These are phyloP conservation scores for Phylloscopus trochilus DNA, from an alignment of 2,113 vertebrate genomes.

Conservation along the genomic window DNA sequence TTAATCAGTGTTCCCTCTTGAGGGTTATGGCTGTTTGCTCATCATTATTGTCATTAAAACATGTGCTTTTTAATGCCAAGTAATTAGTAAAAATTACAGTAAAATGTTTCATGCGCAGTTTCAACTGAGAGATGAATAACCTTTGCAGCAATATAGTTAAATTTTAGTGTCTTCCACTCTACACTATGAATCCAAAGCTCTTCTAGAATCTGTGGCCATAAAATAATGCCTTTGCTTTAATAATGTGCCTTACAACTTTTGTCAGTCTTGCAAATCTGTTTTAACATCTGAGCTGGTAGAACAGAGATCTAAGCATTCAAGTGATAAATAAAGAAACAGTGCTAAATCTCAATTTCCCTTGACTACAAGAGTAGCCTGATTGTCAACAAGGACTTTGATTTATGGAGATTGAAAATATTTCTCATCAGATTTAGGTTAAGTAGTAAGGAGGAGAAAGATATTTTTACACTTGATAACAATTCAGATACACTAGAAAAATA, in stretches of 20 bases:
- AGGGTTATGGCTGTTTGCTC: background rate
- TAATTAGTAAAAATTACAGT: slow-evolving; percentile 12
- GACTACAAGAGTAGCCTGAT: background rate
- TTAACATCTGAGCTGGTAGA: background rate
- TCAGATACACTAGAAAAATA: background rate
- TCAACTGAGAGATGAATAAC: background rate
- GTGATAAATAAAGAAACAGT: background rate
- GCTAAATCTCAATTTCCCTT: background rate
- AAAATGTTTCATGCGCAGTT: background rate
- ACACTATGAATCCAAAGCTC: background rate
- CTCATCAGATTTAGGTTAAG: background rate
- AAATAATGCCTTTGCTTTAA: background rate
- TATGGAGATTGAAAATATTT: background rate
- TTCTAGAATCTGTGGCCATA: background rate
- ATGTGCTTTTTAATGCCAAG: slow-evolving; percentile 12
- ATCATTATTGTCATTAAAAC: background rate
- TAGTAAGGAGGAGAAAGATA: background rate
- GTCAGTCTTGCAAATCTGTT: background rate
- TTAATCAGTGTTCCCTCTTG: slow-evolving; percentile 2
- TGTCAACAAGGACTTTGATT: slow-evolving; percentile 15
- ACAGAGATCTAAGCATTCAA: background rate
- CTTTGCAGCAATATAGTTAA: background rate
- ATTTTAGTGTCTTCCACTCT: background rate
- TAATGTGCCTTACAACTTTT: background rate
- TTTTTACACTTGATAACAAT: background rate